A percentile compares a stretch with the other conserved stretches of the same genome.
These are phyloP conservation scores for Chouioia cunea DNA, from an alignment of 2,888 invertebrate species.

Conservation along the genomic window DNA sequence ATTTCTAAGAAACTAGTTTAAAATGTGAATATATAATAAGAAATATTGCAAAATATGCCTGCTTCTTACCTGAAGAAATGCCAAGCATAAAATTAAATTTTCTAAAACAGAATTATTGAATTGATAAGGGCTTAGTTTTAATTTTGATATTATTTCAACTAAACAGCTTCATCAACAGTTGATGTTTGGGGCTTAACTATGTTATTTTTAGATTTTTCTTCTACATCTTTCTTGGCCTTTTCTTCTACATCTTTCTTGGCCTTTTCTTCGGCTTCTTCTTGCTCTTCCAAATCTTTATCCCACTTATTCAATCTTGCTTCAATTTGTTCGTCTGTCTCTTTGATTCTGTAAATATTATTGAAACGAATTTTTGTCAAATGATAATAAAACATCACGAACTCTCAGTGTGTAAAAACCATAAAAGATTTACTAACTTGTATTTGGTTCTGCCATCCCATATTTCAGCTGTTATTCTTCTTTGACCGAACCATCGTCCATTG, in stretches of 20 bases:
- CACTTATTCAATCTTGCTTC: slow-evolving; percentile 86
- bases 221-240: background rate
- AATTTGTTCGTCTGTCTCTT: slow-evolving; percentile 91
- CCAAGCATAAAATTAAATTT: no score
- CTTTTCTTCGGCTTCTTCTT: slow-evolving; percentile 60
- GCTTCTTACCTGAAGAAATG: no score
- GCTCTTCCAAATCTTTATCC: slow-evolving; percentile 85
- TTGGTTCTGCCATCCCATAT: slow-evolving; percentile 97
- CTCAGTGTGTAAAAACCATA: background rate
- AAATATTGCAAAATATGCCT: no score
- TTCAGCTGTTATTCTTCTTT: slow-evolving; percentile 86
- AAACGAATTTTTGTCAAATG: slow-evolving; percentile 1
- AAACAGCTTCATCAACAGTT: slow-evolving; percentile 4
- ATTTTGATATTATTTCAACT: background rate
- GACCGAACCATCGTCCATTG: slow-evolving; percentile 91
- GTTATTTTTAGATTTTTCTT: background rate
- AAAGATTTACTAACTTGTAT: slow-evolving; percentile 72
- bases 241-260: slow-evolving; percentile 44
- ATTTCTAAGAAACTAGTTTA: no score
- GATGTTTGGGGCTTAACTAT: slow-evolving; percentile 1
- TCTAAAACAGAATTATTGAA: no score
- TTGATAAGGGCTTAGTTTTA: no score
- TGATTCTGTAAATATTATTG: slow-evolving; percentile 72
- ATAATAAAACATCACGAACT: background rate
- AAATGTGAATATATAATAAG: no score